A percentile compares a stretch with the other conserved stretches of the same genome.
Evolutionary conservation across 2,888 invertebrate genomes (phyloP).

Genomic region (Piscicola geometra): DNA sequence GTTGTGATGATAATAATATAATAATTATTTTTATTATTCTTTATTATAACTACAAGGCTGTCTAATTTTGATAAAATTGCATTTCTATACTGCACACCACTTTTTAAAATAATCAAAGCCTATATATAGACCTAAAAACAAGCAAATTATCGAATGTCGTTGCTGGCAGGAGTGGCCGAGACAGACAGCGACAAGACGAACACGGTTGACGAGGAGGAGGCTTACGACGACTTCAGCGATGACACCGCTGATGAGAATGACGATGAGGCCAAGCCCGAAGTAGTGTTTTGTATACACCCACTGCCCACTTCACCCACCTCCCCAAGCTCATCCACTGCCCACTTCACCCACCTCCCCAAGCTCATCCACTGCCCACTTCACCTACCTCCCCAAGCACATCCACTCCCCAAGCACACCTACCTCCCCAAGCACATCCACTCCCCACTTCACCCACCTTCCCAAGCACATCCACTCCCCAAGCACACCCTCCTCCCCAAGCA

Average conservation of each 20-base stretch:
- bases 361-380: neutral
- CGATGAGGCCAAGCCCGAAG: neutral
- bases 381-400: neutral
- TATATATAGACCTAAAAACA: no score
- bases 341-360: neutral
- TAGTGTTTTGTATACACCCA: neutral
- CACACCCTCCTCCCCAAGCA: neutral
- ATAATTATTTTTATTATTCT: no score
- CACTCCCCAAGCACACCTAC: neutral
- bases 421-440: neutral
- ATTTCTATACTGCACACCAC: no score
- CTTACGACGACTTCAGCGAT: neutral
- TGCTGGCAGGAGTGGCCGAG: no score
- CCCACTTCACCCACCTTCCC: neutral
- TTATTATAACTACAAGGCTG: no score
- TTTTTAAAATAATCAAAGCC: no score
- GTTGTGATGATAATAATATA: no score
- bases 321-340: neutral
- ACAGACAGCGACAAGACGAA: neutral
- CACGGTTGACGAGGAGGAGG: constrained; percentile 9
- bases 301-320: neutral
- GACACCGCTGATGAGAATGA: neutral
- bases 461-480: neutral
- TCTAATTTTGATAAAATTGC: no score
- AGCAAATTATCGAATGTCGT: no score